Conservation (phyloP, 2,113 vertebrate species). For the Eurystomus gularis region DNA sequence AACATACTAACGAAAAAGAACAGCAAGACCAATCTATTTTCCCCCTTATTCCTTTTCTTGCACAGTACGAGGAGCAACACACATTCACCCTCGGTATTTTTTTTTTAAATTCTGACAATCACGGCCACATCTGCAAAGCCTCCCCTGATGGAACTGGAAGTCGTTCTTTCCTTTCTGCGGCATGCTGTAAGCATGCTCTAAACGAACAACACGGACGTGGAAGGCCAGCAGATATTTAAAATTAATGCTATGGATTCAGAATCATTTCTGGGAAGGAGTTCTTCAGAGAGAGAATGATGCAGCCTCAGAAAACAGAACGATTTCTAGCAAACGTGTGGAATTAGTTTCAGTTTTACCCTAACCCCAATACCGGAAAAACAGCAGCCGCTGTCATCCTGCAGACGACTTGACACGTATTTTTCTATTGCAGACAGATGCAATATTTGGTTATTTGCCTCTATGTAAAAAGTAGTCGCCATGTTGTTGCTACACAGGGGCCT, state of each 20-base stretch:
- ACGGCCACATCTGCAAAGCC: conserved; percentile 28
- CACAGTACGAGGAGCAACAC: background rate
- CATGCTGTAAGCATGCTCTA: conserved; percentile 15
- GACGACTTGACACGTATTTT: conserved; percentile 12
- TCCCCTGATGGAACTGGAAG: conserved; percentile 19
- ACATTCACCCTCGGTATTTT: background rate
- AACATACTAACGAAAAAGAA: background rate
- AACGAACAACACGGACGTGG: background rate
- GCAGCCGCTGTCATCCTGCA: background rate
- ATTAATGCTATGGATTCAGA: background rate
- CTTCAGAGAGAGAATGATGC: conserved; percentile 15
- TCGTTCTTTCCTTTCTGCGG: background rate
- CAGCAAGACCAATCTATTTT: background rate
- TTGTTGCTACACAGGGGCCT: conserved; percentile 85
- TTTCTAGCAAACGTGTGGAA: conserved; percentile 25
- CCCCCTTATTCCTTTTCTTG: background rate
- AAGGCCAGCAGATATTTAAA: background rate
- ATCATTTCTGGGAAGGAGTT: background rate
- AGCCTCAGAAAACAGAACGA: background rate
- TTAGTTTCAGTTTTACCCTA: conserved; percentile 48
- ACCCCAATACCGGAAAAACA: conserved; percentile 22
- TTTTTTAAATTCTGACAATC: background rate
- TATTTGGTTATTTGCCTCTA: conserved; percentile 73
- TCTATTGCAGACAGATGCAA: conserved; percentile 52
- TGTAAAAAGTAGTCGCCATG: conserved; percentile 80